Evolutionary conservation across 2,797 vertebrate genomes (phyloP).

Genomic region (Semotilus atromaculatus): DNA sequence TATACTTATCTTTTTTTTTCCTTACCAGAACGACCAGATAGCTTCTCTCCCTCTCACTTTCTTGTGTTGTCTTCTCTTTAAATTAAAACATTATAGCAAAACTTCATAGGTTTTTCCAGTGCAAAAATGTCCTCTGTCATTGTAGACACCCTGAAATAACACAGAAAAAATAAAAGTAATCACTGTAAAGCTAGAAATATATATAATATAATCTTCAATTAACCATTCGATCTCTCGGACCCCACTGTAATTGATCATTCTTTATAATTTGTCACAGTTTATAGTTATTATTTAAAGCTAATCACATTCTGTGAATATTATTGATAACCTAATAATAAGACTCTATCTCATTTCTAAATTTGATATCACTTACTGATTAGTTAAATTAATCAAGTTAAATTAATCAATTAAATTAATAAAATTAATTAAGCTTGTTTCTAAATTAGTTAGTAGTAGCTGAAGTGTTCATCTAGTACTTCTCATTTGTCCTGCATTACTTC

Average conservation of each 20-base stretch:
- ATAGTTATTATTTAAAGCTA: not conserved
- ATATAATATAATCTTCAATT: not conserved
- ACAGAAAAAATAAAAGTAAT: constrained; percentile 52
- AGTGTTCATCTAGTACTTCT: not conserved
- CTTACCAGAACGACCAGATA: constrained; percentile 91
- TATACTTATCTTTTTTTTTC: constrained; percentile 8
- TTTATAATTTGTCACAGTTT: not conserved
- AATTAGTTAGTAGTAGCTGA: not conserved
- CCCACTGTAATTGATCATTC: not conserved
- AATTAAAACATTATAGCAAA: constrained; percentile 71
- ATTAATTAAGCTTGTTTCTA: not conserved
- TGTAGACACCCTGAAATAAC: constrained; percentile 67
- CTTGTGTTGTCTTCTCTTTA: constrained; percentile 47
- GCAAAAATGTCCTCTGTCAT: constrained; percentile 71
- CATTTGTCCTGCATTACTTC: not conserved
- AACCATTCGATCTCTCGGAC: not conserved
- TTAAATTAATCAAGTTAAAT: too few relatives aligned
- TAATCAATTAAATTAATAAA: too few relatives aligned
- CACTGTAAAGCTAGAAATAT: not conserved
- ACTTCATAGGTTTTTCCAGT: constrained; percentile 94
- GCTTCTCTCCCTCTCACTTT: constrained; percentile 65
- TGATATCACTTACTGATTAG: not conserved
- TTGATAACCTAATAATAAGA: not conserved
- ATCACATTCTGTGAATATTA: not conserved
- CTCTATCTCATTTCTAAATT: not conserved